Base-by-base conservation (phyloP, 2,797 vertebrate species). In the Euphonia xanthogaster region DNA sequence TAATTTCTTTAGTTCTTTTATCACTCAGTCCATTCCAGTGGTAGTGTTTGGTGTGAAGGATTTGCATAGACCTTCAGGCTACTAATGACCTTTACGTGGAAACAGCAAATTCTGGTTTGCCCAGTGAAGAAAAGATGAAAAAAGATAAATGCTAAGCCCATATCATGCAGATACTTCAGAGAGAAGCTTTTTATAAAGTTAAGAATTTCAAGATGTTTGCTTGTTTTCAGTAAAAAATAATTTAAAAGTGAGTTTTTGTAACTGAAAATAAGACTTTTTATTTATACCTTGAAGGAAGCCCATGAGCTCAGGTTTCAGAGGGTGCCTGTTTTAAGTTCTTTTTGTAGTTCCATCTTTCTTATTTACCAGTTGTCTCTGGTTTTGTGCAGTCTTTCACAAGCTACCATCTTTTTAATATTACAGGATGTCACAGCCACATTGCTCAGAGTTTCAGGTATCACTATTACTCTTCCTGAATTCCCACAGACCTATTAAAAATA, bases 1-100 rank as follows among this genome's bases (percentile, higher is more conserved):
- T 92, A 1, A 45, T 81, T 95, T 94, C 66, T 90, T 93, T 70
- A 84, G 37, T 93, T 94, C 57, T 86, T 94, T 89, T 88, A 77
- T 97, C 96, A 93, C 78, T 93, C 62, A 84, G 11, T 95, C 42
- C 24, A 63, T 85, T 94, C 39, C 90, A 93, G 80, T 94, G 40
- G 76, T 92, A 93, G 39, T 93, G 24, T 92, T 86, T 92, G 95
- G 92, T 97, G 97, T 98, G 97, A 97, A 98, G 97, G 97, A 98
- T 98, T 98, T 99, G 97, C 97, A 98, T 98, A 98, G 94, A 97
- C 98, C 98, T 98, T 97, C 97, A 98, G 98, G 97, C 97, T 98
- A 98, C 97, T 97, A 97, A 96, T 98, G 98, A 98, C 97, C 97
- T 98, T 99, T 98, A 97, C 97, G 95, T 98, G 98, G 98, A 97